These are phyloP conservation scores for Timema podura DNA, from an alignment of 2,888 invertebrate species.

Conservation along the genomic window DNA sequence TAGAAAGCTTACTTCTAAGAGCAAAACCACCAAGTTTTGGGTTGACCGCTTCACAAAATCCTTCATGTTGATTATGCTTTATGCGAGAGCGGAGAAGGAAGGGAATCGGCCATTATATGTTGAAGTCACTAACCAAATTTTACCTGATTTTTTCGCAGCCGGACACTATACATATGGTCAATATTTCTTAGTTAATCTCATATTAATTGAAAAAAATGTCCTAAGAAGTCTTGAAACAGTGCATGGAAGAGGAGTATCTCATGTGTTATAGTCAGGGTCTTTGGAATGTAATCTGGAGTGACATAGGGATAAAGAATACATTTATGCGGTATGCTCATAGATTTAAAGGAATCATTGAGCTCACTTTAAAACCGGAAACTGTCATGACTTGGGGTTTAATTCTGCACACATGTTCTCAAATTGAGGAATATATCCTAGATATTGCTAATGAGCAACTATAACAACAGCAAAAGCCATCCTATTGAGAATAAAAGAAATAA, in stretches of 20 bases:
- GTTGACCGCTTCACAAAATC: neutral
- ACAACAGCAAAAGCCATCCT: neutral
- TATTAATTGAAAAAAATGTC: neutral
- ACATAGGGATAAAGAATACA: neutral
- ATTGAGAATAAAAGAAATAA: neutral
- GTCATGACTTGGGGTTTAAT: neutral
- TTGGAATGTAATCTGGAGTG: constrained; percentile 2
- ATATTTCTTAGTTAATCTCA: neutral
- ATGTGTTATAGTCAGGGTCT: neutral
- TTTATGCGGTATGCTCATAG: neutral
- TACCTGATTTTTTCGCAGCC: neutral
- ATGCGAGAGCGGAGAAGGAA: neutral
- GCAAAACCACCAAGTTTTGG: constrained; percentile 1
- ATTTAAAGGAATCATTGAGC: neutral
- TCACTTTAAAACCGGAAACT: neutral
- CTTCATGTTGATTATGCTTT: neutral
- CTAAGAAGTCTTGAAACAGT: neutral
- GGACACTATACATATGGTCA: neutral
- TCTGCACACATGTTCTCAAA: neutral
- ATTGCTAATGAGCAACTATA: neutral
- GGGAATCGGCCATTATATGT: neutral
- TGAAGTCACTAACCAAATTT: neutral
- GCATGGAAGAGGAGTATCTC: too few relatives aligned
- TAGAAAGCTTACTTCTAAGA: neutral
- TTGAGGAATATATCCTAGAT: neutral